Evolutionary conservation across 2,113 vertebrate species (phyloP).

Genomic region (Ramphastos sulfuratus): DNA sequence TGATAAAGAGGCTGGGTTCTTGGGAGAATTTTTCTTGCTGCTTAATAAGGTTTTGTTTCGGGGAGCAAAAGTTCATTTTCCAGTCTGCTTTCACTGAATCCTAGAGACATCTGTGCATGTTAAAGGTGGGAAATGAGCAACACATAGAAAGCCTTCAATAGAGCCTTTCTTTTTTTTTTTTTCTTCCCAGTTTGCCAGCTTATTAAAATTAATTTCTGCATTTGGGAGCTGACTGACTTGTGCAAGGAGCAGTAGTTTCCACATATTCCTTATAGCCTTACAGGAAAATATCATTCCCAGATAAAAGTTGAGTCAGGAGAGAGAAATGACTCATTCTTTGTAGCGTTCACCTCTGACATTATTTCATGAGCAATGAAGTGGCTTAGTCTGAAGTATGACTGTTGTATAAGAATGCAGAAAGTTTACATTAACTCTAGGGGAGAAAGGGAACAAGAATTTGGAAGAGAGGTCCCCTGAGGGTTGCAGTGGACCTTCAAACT

Average conservation of each 20-base stretch:
- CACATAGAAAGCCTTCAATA: neutral
- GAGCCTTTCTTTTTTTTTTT: neutral
- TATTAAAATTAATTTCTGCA: neutral
- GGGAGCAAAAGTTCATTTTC: neutral
- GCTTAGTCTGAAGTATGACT: neutral
- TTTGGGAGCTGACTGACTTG: neutral
- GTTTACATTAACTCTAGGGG: neutral
- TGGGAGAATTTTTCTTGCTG: neutral
- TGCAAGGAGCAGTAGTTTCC: neutral
- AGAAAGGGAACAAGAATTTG: neutral
- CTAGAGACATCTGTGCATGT: neutral
- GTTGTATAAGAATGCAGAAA: neutral
- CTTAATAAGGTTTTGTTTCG: neutral
- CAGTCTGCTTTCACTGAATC: neutral
- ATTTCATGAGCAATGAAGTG: neutral
- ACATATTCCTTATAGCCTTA: neutral
- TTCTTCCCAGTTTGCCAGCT: neutral
- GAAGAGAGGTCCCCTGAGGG: neutral
- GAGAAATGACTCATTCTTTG: slow-evolving; percentile 18
- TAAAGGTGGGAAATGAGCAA: neutral
- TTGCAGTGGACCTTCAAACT: neutral
- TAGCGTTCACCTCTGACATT: neutral
- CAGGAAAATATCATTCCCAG: neutral
- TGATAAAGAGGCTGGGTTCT: neutral
- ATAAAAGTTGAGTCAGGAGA: slow-evolving; percentile 23